Conservation (phyloP, 2,888 invertebrate species). For the Polymixis flavicincta region DNA sequence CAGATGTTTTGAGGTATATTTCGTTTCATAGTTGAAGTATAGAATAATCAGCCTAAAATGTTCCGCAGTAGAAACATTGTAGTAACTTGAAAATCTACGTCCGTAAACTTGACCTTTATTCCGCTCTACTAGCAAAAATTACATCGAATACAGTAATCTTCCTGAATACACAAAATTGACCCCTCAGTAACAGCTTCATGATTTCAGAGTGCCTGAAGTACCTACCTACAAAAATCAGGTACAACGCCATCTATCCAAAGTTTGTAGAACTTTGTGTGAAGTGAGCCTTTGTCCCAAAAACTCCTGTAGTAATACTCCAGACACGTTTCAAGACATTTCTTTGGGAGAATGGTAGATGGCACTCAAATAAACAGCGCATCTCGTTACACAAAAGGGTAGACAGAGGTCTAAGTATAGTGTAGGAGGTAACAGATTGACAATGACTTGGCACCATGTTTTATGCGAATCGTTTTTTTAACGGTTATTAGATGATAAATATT, state of each 20-base stretch:
- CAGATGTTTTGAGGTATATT: too few species aligned
- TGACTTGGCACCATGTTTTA: background rate
- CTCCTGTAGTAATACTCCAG: background rate
- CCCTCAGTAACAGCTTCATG: constrained; percentile 44
- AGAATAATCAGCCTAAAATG: too few species aligned
- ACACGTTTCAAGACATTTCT: constrained; percentile 9
- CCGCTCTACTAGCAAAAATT: constrained; percentile 28
- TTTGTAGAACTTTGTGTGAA: constrained; percentile 37
- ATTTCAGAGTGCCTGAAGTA: constrained; percentile 15
- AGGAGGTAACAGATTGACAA: background rate
- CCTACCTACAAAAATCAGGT: background rate
- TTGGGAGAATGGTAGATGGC: constrained; percentile 54
- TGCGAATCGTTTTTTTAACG: background rate
- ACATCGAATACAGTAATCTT: constrained; percentile 30
- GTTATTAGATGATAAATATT: background rate
- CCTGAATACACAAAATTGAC: constrained; percentile 46
- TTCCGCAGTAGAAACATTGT: too few species aligned
- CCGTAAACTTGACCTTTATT: constrained; percentile 29
- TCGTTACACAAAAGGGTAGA: fast-evolving
- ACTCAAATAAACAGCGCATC: background rate
- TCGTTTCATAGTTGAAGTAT: too few species aligned
- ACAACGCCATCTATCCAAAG: constrained; percentile 61
- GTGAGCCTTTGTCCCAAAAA: constrained; percentile 1
- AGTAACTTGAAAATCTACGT: background rate
- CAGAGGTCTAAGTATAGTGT: background rate